Base-by-base conservation (phyloP, 2,888 invertebrate genomes). In the Dasysyrphus albostriatus region DNA sequence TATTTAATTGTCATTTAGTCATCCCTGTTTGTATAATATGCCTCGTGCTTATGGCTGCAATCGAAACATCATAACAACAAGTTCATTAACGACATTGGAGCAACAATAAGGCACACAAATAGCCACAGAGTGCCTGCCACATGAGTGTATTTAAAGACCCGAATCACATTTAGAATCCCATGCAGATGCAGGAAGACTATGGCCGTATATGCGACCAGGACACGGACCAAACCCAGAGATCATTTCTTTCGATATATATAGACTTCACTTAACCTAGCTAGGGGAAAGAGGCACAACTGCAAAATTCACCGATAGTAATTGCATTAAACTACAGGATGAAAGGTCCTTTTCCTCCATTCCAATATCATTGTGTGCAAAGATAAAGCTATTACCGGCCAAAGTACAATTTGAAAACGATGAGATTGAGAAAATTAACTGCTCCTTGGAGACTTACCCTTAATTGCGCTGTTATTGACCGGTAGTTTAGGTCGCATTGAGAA, bases 361-460 rank as follows among this genome's bases (percentile, higher is more conserved):
- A n/a, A n/a, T 74, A 74, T 69, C 47, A 47, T 24, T 63, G 63
- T 56, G 14, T 6, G n/a, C 34, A 49, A 14, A 72, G 67, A 81
- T 78, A 69, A 54, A 61, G 74, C 78, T 78, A 79, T 83, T 83
- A 78, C 73, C 54, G 54, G 74, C 67, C 56, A 83, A 79, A 74
- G 79, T 78, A 79, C 74, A 75, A 67, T 72, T 85, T 74, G 82
- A 77, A 82, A 85, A 74, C 61, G 73, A 74, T 61, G 85, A 85
- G 78, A 87, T 87, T 87, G 87, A 79, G 87, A 78, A 87, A 87
- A 87, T 87, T 83, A 83, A 87, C 87, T 83, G 79, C 83, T 79
- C 87, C 83, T 83, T 78, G 49, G 87, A 83, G 87, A 83, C 74
- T 75, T 75, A 75, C 47, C 69, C 83, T 83, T 83, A 87, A 83